These are phyloP conservation scores for Steatocranus sp. DNA, from an alignment of 2,797 vertebrate genomes.

Conservation along the genomic window DNA sequence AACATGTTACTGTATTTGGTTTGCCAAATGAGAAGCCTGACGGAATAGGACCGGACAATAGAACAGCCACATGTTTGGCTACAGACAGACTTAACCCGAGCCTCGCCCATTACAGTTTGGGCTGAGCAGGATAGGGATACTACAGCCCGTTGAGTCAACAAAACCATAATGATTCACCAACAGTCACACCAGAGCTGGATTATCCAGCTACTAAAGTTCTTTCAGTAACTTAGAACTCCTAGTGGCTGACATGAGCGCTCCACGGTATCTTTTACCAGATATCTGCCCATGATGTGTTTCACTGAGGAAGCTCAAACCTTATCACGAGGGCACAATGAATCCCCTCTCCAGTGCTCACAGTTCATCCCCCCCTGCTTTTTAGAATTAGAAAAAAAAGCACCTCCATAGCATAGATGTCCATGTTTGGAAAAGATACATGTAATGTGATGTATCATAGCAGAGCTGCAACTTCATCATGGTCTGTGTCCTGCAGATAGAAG, in stretches of 20 bases:
- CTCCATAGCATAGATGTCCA: constrained; percentile 20
- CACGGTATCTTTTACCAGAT: background rate
- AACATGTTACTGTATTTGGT: background rate
- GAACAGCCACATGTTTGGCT: background rate
- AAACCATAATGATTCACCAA: constrained; percentile 53
- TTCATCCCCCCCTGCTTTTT: constrained; percentile 6
- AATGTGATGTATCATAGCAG: background rate
- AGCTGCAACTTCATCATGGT: background rate
- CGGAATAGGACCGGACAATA: background rate
- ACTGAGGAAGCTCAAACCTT: constrained; percentile 68
- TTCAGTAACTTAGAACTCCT: background rate
- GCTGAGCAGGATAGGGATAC: constrained; percentile 36
- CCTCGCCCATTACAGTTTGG: constrained; percentile 32
- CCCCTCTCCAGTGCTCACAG: background rate
- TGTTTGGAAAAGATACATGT: constrained; percentile 44
- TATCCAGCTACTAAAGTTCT: constrained; percentile 26
- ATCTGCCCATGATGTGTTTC: constrained; percentile 43
- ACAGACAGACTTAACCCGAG: background rate
- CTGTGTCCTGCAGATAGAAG: constrained; percentile 55
- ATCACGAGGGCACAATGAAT: constrained; percentile 59
- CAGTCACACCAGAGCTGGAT: constrained; percentile 34
- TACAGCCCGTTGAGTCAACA: constrained; percentile 33
- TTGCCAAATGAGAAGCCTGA: constrained; percentile 1
- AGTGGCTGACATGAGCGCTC: constrained; percentile 17
- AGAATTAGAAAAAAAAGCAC: background rate